phyloP scores from a whole-genome alignment of 2,113 vertebrate genomes.

The Gyps fulvus region DNA sequence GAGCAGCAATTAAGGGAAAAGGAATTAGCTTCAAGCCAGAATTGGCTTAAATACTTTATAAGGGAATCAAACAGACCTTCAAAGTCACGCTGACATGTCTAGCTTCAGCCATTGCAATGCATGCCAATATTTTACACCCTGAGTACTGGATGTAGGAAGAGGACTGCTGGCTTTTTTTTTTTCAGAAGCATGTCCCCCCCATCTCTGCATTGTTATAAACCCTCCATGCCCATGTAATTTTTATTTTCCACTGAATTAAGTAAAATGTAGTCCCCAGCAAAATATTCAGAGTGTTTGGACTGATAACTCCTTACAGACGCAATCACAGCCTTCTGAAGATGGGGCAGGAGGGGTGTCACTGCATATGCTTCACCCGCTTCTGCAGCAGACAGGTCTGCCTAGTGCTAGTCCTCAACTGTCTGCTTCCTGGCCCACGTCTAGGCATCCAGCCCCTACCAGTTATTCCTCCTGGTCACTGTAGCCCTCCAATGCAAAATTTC shows the following conservation, averaged over 20 bases:
- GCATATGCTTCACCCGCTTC: rapidly evolving
- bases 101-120: not conserved
- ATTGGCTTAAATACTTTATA: conserved; percentile 31
- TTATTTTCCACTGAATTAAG: conserved; percentile 18
- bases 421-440: not conserved
- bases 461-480: not conserved
- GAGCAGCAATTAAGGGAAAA: conserved; percentile 12
- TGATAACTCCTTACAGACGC: not conserved
- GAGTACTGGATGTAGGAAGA: not conserved
- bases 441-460: not conserved
- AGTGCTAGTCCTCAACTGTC: not conserved
- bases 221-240: not conserved
- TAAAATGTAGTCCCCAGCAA: not conserved
- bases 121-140: not conserved
- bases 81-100: not conserved
- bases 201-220: not conserved
- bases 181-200: not conserved
- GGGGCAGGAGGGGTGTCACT: not conserved
- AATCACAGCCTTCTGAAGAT: not conserved
- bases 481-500: not conserved
- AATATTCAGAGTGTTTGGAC: conserved; percentile 1
- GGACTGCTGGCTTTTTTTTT: not conserved
- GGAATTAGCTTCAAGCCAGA: conserved; percentile 37
- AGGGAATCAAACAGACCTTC: conserved; percentile 10
- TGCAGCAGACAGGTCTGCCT: not conserved